Conservation (phyloP, 2,797 vertebrate species). For the Kryptopterus vitreolus region DNA sequence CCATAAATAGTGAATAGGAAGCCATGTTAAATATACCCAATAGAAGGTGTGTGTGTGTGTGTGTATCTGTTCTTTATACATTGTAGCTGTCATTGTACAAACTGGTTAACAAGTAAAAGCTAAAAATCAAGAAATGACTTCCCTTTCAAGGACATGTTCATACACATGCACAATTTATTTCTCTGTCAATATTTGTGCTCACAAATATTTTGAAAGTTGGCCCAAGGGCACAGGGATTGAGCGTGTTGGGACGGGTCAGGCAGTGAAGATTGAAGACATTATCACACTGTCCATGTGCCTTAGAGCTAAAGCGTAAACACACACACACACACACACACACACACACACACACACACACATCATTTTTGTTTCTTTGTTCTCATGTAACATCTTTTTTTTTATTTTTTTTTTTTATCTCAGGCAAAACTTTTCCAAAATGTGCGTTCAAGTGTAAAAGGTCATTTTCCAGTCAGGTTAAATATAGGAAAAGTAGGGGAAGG, state of each 20-base stretch:
- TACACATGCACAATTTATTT: conserved; percentile 71
- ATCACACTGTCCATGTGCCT: conserved; percentile 73
- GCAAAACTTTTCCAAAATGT: not conserved
- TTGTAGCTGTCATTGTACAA: not conserved
- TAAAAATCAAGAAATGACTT: conserved; percentile 15
- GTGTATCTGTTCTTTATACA: not conserved
- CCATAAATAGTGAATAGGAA: not conserved
- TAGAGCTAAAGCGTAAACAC: conserved; percentile 69
- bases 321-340: conserved; percentile 61
- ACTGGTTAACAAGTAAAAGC: not conserved
- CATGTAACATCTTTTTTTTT: conserved; percentile 1
- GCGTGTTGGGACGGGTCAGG: conserved; percentile 69
- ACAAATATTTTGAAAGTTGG: conserved; percentile 76
- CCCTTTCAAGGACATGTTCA: conserved; percentile 31
- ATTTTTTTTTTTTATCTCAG: not conserved
- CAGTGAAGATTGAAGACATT: conserved; percentile 79
- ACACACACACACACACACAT: conserved; percentile 17
- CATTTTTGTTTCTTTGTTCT: not conserved
- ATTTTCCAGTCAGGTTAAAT: not conserved
- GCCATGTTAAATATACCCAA: not conserved
- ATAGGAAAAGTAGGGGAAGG: not conserved
- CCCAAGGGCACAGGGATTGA: conserved; percentile 80
- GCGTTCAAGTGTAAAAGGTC: not conserved
- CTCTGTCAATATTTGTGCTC: conserved; percentile 81
- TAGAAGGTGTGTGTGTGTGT: not conserved